Percentiles rank a stretch among this genome's conserved stretches.
Evolutionary conservation across 92 coral and sea anemone genomes (phyloP).

Genomic region (Epizoanthus stellaris): DNA sequence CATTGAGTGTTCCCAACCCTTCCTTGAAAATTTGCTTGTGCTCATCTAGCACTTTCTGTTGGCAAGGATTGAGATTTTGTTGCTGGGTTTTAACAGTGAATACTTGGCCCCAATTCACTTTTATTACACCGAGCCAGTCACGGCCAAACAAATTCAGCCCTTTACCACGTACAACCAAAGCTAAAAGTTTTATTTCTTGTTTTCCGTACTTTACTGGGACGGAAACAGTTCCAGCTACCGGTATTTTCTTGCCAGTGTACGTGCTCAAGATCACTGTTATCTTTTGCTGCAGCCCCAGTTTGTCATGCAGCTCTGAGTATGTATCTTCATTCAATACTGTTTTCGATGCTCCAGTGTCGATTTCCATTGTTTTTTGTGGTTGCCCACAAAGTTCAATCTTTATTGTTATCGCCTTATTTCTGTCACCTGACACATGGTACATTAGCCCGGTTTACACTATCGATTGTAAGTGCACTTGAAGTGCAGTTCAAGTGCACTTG

Average conservation of each 20-base stretch:
- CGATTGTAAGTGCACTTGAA: too few relatives aligned
- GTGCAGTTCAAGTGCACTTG: too few relatives aligned
- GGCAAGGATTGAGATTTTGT: neutral
- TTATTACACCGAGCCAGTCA: conserved; percentile 51
- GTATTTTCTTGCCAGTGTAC: conserved; percentile 62
- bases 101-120: conserved; percentile 39
- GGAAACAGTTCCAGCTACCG: conserved; percentile 53
- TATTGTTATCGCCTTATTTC: conserved; percentile 41
- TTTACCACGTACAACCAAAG: conserved; percentile 50
- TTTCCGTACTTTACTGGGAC: conserved; percentile 50
- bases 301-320: conserved; percentile 29
- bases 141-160: conserved; percentile 63
- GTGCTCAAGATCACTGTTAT: conserved; percentile 49
- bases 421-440: conserved; percentile 46
- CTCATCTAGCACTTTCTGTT: neutral
- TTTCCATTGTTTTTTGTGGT: conserved; percentile 37
- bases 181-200: conserved; percentile 29
- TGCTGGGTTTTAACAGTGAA: conserved; percentile 13
- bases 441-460: too few relatives aligned
- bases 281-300: conserved; percentile 31
- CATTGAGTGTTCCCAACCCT: conserved; percentile 45
- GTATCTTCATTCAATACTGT: conserved; percentile 48
- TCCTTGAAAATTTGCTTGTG: conserved; percentile 36
- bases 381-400: conserved; percentile 44
- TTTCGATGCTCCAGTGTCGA: conserved; percentile 61